These are phyloP conservation scores for Dissostichus mawsoni DNA, from an alignment of 2,113 vertebrate species.

Conservation along the genomic window DNA sequence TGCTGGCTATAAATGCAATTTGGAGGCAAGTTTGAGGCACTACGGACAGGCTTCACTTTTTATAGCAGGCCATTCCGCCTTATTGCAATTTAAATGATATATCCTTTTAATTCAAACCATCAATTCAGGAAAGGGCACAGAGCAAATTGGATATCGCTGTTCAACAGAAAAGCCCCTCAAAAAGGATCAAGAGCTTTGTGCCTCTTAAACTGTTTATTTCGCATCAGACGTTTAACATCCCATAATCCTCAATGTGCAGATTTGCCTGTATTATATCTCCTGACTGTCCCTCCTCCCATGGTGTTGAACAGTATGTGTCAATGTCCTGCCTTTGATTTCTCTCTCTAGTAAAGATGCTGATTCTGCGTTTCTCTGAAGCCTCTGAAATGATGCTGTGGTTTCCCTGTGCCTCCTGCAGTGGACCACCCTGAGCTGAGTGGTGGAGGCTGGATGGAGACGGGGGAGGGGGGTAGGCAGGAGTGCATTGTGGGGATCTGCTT, in stretches of 20 bases:
- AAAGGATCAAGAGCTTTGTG: not conserved
- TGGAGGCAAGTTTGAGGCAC: no score
- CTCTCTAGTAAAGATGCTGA: constrained; percentile 45
- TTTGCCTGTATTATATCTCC: not conserved
- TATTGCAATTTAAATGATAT: no score
- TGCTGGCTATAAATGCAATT: no score
- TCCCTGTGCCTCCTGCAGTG: constrained; percentile 25
- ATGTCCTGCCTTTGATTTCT: constrained; percentile 19
- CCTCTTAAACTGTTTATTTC: not conserved
- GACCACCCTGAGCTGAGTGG: constrained; percentile 15
- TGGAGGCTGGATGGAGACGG: not conserved
- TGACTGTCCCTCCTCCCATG: not conserved
- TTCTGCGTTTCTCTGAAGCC: constrained; percentile 23
- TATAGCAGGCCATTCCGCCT: no score
- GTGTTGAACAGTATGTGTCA: constrained; percentile 5
- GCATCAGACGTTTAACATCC: not conserved
- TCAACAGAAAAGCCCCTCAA: not conserved
- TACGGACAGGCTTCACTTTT: no score
- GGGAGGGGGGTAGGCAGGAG: not conserved
- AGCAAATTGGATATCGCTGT: not conserved
- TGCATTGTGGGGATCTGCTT: constrained; percentile 31
- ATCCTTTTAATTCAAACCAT: no score
- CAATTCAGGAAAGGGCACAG: not conserved
- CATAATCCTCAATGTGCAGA: not conserved
- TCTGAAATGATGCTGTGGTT: constrained; percentile 27